Conservation (phyloP, 92 coral and sea anemone genomes). For the Bergia puertoricense region DNA sequence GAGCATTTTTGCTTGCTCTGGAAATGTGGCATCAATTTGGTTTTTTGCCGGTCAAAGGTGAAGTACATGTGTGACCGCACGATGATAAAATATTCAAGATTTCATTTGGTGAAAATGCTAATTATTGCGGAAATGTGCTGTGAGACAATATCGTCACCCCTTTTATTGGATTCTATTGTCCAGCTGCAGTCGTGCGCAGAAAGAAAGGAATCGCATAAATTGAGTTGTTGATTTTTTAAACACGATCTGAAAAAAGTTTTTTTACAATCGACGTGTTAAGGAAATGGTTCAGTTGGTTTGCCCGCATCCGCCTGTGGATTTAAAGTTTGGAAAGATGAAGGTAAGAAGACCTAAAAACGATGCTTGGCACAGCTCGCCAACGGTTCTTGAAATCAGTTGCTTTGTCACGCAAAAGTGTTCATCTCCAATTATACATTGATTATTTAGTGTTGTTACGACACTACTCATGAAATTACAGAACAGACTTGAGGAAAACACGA, state of each 20-base stretch:
- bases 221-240: not conserved
- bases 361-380: not conserved
- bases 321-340: not conserved
- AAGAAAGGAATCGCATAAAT: not conserved
- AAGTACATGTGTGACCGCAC: not conserved
- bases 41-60: not conserved
- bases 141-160: not conserved
- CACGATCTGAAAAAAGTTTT: not conserved
- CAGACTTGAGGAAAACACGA: not conserved
- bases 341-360: not conserved
- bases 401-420: conserved; percentile 1
- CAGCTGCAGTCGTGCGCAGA: not conserved
- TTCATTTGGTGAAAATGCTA: not conserved
- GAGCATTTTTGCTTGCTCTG: not conserved
- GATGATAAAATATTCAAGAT: not conserved
- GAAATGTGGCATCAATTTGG: too few relatives aligned
- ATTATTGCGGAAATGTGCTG: not conserved
- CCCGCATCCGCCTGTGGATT: not conserved
- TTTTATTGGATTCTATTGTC: not conserved
- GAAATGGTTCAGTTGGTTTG: not conserved
- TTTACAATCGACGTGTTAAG: not conserved
- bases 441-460: not conserved
- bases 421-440: not conserved
- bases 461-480: too few relatives aligned
- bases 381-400: not conserved